Evolutionary conservation across 2,113 vertebrate genomes (phyloP).

Genomic region (Falcunculus frontatus): DNA sequence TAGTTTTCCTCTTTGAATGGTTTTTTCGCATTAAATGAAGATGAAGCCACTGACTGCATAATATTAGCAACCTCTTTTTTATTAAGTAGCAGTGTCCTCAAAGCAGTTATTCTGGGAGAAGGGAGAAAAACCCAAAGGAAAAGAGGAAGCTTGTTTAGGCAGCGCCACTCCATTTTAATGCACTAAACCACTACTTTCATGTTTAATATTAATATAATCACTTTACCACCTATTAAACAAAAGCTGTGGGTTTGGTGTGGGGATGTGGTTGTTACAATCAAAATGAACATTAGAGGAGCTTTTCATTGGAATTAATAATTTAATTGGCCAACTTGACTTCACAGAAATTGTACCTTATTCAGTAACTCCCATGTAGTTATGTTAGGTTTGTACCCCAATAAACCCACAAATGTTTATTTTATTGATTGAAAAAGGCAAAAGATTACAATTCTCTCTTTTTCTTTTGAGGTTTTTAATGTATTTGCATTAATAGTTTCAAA

Average conservation of each 20-base stretch:
- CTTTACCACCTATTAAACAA: background rate
- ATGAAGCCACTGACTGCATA: background rate
- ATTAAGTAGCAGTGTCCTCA: background rate
- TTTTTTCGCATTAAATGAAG: background rate
- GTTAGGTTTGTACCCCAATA: background rate
- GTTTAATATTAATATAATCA: background rate
- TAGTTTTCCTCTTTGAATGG: background rate
- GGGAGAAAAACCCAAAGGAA: background rate
- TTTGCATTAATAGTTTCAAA: constrained; percentile 68
- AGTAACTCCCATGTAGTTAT: background rate
- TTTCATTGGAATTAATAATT: background rate
- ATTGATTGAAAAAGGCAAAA: background rate
- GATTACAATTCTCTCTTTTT: background rate
- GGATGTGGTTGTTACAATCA: background rate
- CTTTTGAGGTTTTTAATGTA: background rate
- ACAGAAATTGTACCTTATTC: background rate
- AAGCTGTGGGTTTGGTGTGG: background rate
- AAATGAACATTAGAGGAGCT: background rate
- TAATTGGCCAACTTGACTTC: background rate
- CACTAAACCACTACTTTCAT: background rate
- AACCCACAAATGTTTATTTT: constrained; percentile 10
- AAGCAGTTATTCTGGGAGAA: background rate
- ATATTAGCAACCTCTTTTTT: background rate
- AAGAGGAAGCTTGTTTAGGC: background rate
- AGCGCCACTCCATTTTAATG: background rate